Evolutionary conservation across 2,113 vertebrate genomes (phyloP), one percentile per base, ranked within the genome.

Genomic region (Nymphicus hollandicus): DNA sequence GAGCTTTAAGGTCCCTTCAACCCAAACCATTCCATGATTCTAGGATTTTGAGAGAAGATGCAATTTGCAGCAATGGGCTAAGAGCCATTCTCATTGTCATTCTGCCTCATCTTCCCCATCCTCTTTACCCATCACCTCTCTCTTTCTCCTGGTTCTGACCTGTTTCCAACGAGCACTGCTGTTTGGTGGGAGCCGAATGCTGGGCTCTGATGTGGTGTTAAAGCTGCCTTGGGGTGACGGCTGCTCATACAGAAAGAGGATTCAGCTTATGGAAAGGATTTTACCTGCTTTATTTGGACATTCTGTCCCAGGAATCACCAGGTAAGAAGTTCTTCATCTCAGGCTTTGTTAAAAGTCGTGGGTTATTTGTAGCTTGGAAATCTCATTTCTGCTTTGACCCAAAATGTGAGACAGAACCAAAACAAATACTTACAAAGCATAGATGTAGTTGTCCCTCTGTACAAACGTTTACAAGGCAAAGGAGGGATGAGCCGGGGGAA

Each of bases 81-180:
- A 37, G 56, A 86, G 31, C 9, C 22, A 12, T 29, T 69, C 58
- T 52, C 31, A 11, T 65, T 23, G 17, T 53, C 0, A 0, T 64
- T 53, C 58, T 91, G 43, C 10, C 12, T 89, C 1, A 0, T 44
- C 43, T 64, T 72, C 68, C 27, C 29, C 39, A 37, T 35, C n/a
- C 24, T 17, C 37, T 68, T 82, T 61, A 27, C 15, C 12, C 52
- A 28, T 33, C 18, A 4, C 17, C 13, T 83, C 31, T 46, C 66
- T 29, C 69, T 49, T 58, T 68, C 39, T 73, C 28, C 33, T 55
- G 47, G 11, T 53, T 20, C 25, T 39, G 27, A 11, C 3, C 35
- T 46, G 27, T 43, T 46, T 82, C 63, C 56, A 53, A 1, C 0
- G 2, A 44, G 15, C 5, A 2, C 28, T 31, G 46, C 19, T 39